A percentile compares a stretch with the other conserved stretches of the same genome.
Conservation (phyloP, 2,888 invertebrate species). For the Pyrgus malvae region DNA sequence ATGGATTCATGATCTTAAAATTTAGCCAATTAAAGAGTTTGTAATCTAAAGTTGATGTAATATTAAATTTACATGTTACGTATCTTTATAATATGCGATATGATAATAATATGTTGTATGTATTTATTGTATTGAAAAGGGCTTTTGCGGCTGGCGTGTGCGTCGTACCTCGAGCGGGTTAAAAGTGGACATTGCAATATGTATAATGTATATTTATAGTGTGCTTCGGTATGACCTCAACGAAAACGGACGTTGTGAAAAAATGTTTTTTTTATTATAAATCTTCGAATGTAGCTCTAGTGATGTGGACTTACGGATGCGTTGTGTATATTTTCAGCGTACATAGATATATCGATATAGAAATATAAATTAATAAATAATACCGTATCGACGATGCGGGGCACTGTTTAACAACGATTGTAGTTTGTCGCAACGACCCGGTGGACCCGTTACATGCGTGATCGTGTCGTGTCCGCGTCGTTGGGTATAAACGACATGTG, state of each 20-base stretch:
- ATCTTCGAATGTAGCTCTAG: slow-evolving; percentile 52
- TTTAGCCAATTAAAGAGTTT: no score
- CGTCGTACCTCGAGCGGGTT: slow-evolving; percentile 6
- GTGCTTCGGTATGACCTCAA: slow-evolving; percentile 45
- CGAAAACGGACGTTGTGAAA: slow-evolving; percentile 59
- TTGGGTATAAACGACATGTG: neutral
- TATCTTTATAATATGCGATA: neutral
- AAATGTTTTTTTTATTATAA: slow-evolving; percentile 37
- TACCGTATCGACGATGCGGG: slow-evolving; percentile 45
- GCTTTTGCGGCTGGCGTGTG: slow-evolving; percentile 3
- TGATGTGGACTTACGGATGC: slow-evolving; percentile 48
- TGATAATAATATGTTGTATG: neutral
- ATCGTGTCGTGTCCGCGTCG: slow-evolving; percentile 4
- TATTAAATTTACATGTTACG: no score
- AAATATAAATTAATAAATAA: slow-evolving; percentile 46
- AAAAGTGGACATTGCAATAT: slow-evolving; percentile 23
- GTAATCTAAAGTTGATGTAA: no score
- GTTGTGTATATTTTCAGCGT: slow-evolving; percentile 61
- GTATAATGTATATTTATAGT: slow-evolving; percentile 37
- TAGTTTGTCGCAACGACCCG: slow-evolving; percentile 15
- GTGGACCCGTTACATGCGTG: no score
- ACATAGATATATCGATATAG: slow-evolving; percentile 63
- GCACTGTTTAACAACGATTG: slow-evolving; percentile 43
- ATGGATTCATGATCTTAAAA: no score
- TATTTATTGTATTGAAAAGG: neutral